Conservation (phyloP, 2,113 vertebrate genomes). For the Sterna hirundo region DNA sequence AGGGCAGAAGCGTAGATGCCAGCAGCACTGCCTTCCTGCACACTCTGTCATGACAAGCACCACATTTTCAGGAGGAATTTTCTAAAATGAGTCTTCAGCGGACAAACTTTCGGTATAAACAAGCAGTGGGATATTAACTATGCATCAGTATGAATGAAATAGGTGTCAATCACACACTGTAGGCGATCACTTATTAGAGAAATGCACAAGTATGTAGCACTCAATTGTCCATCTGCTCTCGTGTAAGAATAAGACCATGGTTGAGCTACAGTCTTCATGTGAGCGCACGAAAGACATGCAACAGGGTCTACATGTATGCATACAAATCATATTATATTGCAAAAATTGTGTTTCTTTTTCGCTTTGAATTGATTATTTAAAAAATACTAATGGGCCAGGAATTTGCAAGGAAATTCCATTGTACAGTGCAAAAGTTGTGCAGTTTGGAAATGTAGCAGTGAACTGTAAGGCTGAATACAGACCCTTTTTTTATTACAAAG, state of each 20-base stretch:
- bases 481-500: not conserved
- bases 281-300: not conserved
- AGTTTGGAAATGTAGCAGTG: not conserved
- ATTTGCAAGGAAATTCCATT: not conserved
- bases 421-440: not conserved
- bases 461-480: not conserved
- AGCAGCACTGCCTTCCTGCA: not conserved
- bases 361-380: not conserved
- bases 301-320: not conserved
- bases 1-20: not conserved
- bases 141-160: not conserved
- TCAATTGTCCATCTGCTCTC: accelerated
- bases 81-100: not conserved
- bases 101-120: not conserved
- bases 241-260: not conserved
- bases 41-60: accelerated
- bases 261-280: not conserved
- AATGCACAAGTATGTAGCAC: not conserved
- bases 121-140: not conserved
- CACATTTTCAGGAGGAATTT: not conserved
- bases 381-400: not conserved
- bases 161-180: not conserved
- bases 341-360: not conserved
- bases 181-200: not conserved
- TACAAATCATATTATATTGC: not conserved